Base-by-base conservation (phyloP, 2,113 vertebrate species). In the Nyctereutes procyonoides region DNA sequence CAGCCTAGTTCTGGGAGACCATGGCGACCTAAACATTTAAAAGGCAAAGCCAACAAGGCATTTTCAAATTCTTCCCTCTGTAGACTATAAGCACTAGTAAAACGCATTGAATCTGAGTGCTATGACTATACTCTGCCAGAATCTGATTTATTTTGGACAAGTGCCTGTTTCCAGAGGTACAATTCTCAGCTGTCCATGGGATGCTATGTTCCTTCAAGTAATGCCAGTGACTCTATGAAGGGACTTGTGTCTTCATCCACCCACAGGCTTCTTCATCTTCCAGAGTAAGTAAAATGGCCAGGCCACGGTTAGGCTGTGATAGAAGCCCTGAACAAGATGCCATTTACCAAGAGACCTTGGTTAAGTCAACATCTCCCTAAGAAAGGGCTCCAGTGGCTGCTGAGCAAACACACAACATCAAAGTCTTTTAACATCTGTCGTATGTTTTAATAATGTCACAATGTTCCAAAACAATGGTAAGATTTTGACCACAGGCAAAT, bases 201-300 rank as follows among this genome's bases (percentile, higher is more conserved):
- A 80, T 69, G 22, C 19, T 63, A 79, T 35, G 58, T 43, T 79
- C 16, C 69, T 53, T 94, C 35, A 19, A n/a, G 32, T 35, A 69
- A 69, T 8, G n/a, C 32, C 19, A 69, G 16, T n/a, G 67, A 69
- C 67, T 87, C 32, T 55, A 30, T 5, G 30, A 69, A 93, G 43
- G 63, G 20, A 58, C 8, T 15, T 32, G 26, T 20, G 38, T 60
- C 43, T 88, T 63, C 51, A 77, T 48, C 56, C 28, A 67, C 30
- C 19, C 32, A 48, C 16, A 43, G 5, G 43, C 26, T 62, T 14
- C 69, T 5, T 92, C 84, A 83, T 76, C 94, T 98, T 94, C 84
- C 74, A 97, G 96, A 95, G 58, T 74, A 97, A 96, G 93, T 73
- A 74, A 93, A 90, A 97, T 93, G 67, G 81, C 88, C 80, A 93